phyloP scores from a whole-genome alignment of 1,140 invertebrate species.

The Zaprionus africanus region DNA sequence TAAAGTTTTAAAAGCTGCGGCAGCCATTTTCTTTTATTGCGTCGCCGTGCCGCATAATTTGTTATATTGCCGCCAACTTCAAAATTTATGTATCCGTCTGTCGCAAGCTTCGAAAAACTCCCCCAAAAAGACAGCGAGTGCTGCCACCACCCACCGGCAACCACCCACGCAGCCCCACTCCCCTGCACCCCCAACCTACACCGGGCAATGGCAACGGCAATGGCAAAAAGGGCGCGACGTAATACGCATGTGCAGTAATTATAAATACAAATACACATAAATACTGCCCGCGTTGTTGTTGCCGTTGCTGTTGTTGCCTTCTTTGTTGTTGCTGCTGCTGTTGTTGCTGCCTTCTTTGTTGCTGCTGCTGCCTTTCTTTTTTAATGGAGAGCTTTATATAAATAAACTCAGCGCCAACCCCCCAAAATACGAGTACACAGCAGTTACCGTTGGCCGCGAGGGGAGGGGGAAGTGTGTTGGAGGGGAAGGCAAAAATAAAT shows the following conservation, averaged over 20 bases:
- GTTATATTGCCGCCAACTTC: conserved; percentile 67
- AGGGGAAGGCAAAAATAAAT: conserved; percentile 65
- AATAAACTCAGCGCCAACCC: conserved; percentile 73
- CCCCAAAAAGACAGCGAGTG: conserved; percentile 53
- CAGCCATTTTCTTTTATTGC: conserved; percentile 75
- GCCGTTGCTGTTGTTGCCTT: conserved; percentile 36
- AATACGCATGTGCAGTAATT: conserved; percentile 83
- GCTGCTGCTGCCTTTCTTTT: conserved; percentile 60
- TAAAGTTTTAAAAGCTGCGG: conserved; percentile 37
- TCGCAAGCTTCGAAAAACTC: conserved; percentile 53
- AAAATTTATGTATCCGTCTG: conserved; percentile 76
- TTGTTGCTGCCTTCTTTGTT: conserved; percentile 29
- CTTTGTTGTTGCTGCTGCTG: conserved; percentile 36
- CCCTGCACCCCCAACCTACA: background rate
- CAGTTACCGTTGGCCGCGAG: background rate
- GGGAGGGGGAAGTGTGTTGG: background rate
- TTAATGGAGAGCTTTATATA: conserved; percentile 82
- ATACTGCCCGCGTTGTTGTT: conserved; percentile 49
- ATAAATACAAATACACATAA: conserved; percentile 83
- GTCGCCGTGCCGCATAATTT: conserved; percentile 65
- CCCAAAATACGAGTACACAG: conserved; percentile 36
- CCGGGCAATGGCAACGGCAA: conserved; percentile 1
- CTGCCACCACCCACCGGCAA: too few species aligned
- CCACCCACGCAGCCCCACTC: conserved; percentile 5
- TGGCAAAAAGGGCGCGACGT: conserved; percentile 40